Base-by-base conservation (phyloP, 2,888 invertebrate species). In the Argyra leucocephala region DNA sequence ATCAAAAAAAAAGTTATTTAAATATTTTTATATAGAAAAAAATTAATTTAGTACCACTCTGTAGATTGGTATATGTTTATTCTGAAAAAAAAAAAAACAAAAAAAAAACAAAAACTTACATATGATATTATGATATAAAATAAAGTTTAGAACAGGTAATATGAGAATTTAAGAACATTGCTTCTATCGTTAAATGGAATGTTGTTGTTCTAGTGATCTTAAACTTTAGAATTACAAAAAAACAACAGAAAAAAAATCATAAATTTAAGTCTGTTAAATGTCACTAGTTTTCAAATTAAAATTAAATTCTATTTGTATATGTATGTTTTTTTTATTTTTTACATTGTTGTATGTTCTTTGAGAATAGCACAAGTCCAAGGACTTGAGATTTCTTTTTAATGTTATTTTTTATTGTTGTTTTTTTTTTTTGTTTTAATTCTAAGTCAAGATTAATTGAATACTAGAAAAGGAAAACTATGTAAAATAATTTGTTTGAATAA, bases 331-430 rank as follows among this genome's bases (percentile, higher is more conserved):
- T 48, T 18, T 48, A 5, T 48, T 48, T 10, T 37, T 9, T 48
- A n/a, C 18, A 48, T 18, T 48, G 5, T 15, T 37, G 12, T 48
- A 18, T 48, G 18, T 48, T 15, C 48, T 48, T 48, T 48, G 48
- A 48, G 48, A 48, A 48, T 48, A 15, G 48, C 15, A 48, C 48
- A 48, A 48, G 48, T 48, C 48, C 48, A 48, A 48, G 48, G 48
- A 15, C 7, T 48, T 31, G 31, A 31, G 31, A 31, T 31, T 31
- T 31, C 10, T 31, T 31, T 31, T 31, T 31, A 7, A 7, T 10
- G 5, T 31, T 31, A 31, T 31, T 31, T 31, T 7, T 5, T 7
- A 7, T 18, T 48, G 48, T 18, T 48, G 5, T 18, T 48, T 48
- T 18, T 48, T 48, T 48, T 12, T 48, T 48, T 48, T 12, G 2